Evolutionary conservation across 2,113 vertebrate genomes (phyloP).

Genomic region (Gnathonemus longibarbis): DNA sequence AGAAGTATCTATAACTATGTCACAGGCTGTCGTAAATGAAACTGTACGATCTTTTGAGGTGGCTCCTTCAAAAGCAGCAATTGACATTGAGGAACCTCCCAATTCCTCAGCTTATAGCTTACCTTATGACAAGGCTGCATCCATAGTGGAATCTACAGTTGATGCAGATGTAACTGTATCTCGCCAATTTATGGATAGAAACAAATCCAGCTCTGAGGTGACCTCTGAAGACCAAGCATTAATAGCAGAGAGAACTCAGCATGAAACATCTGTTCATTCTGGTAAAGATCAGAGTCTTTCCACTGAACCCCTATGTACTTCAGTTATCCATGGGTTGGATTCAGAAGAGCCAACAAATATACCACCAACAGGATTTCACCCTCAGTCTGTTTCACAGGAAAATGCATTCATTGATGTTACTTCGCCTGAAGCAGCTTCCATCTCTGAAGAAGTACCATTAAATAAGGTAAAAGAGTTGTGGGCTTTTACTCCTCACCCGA

Average conservation of each 20-base stretch:
- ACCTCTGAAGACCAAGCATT: conserved; percentile 13
- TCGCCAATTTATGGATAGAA: not conserved
- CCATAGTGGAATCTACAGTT: not conserved
- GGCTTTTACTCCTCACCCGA: not conserved
- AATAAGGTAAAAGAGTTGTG: not conserved
- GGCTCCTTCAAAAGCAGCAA: conserved; percentile 15
- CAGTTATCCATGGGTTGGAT: not conserved
- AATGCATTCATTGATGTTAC: not conserved
- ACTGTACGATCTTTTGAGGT: not conserved
- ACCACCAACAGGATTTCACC: not conserved
- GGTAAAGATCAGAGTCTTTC: not conserved
- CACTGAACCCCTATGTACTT: not conserved
- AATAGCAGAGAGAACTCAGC: not conserved
- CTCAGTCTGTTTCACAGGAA: not conserved
- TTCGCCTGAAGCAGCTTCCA: not conserved
- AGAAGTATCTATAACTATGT: not conserved
- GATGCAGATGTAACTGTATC: not conserved
- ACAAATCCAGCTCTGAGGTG: not conserved
- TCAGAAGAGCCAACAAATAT: not conserved
- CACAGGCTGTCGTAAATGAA: not conserved
- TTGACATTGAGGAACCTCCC: not conserved
- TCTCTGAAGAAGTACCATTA: not conserved
- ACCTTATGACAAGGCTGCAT: not conserved
- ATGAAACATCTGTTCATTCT: not conserved
- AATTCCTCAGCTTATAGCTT: not conserved